phyloP scores from a whole-genome alignment of 1,140 invertebrate genomes.

The Micrasema minimum region DNA sequence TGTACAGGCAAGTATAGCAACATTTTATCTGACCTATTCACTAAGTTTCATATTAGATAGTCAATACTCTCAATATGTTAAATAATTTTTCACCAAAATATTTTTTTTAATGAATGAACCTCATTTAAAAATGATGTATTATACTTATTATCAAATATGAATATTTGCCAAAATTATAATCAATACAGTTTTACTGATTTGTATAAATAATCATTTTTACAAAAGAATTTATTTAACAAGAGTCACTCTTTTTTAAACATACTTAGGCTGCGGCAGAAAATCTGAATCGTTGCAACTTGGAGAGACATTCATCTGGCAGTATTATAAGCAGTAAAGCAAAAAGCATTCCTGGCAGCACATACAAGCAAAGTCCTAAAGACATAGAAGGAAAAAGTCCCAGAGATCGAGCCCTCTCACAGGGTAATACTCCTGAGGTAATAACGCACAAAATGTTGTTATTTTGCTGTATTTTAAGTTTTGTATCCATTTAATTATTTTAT shows the following conservation, averaged over 20 bases:
- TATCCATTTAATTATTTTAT: not conserved
- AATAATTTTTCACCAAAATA: no score
- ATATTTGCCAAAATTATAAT: no score
- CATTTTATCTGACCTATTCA: not conserved
- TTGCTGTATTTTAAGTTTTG: not conserved
- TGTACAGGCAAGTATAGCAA: conserved; percentile 7
- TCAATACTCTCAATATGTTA: no score
- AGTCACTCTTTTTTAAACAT: no score
- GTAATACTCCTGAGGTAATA: conserved; percentile 64
- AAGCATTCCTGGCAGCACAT: conserved; percentile 35
- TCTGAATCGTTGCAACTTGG: conserved; percentile 71
- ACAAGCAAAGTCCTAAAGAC: conserved; percentile 56
- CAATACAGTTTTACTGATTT: no score
- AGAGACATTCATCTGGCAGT: conserved; percentile 63
- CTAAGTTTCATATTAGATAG: no score
- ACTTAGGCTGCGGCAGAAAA: conserved; percentile 70
- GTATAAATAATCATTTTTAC: no score
- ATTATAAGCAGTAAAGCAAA: conserved; percentile 56
- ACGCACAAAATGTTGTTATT: no score
- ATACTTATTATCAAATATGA: no score
- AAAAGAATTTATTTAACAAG: no score
- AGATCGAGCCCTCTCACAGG: conserved; percentile 56
- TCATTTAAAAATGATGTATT: no score
- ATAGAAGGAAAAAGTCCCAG: conserved; percentile 55
- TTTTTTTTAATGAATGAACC: no score